These are phyloP conservation scores for Ictalurus punctatus DNA, from an alignment of 2,113 vertebrate genomes.

Conservation along the genomic window DNA sequence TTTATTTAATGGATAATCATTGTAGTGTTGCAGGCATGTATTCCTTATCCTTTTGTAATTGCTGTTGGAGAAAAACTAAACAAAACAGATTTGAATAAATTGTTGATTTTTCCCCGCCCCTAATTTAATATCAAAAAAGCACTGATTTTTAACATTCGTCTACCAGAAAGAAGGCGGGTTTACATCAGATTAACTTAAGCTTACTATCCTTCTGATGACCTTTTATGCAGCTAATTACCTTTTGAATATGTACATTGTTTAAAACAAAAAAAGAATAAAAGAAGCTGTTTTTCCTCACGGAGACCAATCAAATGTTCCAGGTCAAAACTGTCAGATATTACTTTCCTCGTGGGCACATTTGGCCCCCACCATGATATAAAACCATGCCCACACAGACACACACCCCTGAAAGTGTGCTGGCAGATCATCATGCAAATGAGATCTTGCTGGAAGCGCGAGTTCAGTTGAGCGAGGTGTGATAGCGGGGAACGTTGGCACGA, in stretches of 20 bases:
- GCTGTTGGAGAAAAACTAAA: conserved; percentile 58
- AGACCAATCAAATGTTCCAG: background rate
- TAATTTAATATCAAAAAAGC: conserved; percentile 20
- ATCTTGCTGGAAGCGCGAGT: background rate
- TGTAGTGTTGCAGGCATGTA: conserved; percentile 78
- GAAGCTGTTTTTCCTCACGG: too few species aligned
- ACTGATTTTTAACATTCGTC: background rate
- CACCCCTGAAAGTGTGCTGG: background rate
- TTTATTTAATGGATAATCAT: conserved; percentile 68
- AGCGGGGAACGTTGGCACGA: background rate
- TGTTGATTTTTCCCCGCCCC: background rate
- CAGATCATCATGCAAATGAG: conserved; percentile 5
- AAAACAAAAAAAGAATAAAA: background rate
- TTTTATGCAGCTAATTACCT: background rate
- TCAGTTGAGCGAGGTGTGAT: conserved; percentile 21
- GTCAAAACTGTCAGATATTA: background rate
- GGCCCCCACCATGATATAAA: background rate
- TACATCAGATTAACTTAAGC: background rate
- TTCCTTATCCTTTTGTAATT: conserved; percentile 72
- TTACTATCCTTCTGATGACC: background rate
- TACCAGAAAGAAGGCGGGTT: background rate
- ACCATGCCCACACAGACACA: background rate
- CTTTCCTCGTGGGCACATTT: background rate
- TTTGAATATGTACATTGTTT: background rate
- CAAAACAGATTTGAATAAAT: background rate